These are phyloP conservation scores for Podabrus alpinus DNA, from an alignment of 2,888 invertebrate species.

Conservation along the genomic window DNA sequence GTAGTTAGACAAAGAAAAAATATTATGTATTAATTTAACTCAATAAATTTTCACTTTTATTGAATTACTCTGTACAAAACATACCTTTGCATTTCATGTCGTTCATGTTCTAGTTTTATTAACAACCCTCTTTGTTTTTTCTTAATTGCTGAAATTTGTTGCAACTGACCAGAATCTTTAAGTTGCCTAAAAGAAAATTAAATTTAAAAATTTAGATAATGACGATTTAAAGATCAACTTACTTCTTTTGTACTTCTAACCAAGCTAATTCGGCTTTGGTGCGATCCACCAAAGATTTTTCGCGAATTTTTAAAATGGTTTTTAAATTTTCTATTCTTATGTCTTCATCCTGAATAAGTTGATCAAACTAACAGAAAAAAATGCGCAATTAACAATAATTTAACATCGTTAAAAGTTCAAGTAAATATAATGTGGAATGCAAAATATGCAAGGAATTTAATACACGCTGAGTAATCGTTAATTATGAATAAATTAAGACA, in stretches of 20 bases:
- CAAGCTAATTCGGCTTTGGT: slow-evolving; percentile 67
- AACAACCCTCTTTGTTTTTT: slow-evolving; percentile 71
- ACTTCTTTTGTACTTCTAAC: slow-evolving; percentile 69
- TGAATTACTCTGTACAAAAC: not conserved
- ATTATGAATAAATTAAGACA: not conserved
- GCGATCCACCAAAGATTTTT: slow-evolving; percentile 68
- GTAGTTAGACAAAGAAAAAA: no score
- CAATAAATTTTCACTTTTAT: no score
- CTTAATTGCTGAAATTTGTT: slow-evolving; percentile 63
- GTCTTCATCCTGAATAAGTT: slow-evolving; percentile 70
- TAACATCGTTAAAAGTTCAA: not conserved
- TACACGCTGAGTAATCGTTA: not conserved
- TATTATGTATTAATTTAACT: no score
- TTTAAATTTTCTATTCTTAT: slow-evolving; percentile 67
- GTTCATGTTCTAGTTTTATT: slow-evolving; percentile 68
- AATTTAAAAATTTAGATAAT: not conserved
- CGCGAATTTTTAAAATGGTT: slow-evolving; percentile 67
- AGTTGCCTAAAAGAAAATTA: slow-evolving; percentile 51
- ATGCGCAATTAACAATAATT: not conserved
- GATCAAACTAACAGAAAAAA: slow-evolving; percentile 56
- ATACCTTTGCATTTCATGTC: slow-evolving; percentile 69
- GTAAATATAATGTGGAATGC: not conserved
- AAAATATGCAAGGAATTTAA: not conserved
- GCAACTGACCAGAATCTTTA: slow-evolving; percentile 61
- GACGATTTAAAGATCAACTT: slow-evolving; percentile 25